Percentiles rank a stretch among this genome's conserved stretches.
phyloP scores from a whole-genome alignment of 1,140 invertebrate genomes.

The Thaumatotibia leucotreta region DNA sequence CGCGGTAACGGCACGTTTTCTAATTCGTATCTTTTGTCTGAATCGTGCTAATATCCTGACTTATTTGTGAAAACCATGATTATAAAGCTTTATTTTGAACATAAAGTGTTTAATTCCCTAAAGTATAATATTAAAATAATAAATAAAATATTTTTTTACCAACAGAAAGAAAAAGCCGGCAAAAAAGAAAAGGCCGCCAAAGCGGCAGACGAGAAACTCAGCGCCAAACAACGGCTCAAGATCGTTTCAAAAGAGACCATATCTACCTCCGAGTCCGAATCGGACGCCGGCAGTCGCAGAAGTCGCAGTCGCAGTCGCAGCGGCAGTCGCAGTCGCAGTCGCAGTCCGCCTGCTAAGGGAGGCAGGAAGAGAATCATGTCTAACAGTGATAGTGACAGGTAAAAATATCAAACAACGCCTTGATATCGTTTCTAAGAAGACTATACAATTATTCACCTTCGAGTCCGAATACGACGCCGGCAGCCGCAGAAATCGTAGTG shows the following conservation, averaged over 20 bases:
- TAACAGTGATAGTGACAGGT: conserved; percentile 69
- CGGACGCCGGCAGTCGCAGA: conserved; percentile 75
- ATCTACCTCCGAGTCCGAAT: conserved; percentile 95
- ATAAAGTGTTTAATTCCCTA: no score
- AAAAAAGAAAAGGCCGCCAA: conserved; percentile 57
- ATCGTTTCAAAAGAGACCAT: conserved; percentile 97
- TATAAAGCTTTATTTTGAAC: no score
- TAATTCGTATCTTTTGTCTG: no score
- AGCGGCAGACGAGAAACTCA: conserved; percentile 81
- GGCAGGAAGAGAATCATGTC: conserved; percentile 69
- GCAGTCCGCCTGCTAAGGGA: conserved; percentile 45
- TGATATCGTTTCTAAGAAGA: conserved; percentile 98
- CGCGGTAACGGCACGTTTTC: no score
- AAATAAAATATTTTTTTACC: conserved; percentile 16
- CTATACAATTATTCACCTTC: conserved; percentile 95
- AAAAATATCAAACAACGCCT: no score
- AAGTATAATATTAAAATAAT: neutral
- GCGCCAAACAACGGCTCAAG: conserved; percentile 89
- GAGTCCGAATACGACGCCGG: conserved; percentile 90
- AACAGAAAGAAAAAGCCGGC: conserved; percentile 62
- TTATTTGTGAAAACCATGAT: no score
- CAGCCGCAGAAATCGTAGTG: conserved; percentile 37
- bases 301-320: conserved; percentile 40
- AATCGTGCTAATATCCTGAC: no score
- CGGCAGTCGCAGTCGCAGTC: conserved; percentile 46